Conservation (phyloP, 2,113 vertebrate species). For the Himantopus leucocephalus region DNA sequence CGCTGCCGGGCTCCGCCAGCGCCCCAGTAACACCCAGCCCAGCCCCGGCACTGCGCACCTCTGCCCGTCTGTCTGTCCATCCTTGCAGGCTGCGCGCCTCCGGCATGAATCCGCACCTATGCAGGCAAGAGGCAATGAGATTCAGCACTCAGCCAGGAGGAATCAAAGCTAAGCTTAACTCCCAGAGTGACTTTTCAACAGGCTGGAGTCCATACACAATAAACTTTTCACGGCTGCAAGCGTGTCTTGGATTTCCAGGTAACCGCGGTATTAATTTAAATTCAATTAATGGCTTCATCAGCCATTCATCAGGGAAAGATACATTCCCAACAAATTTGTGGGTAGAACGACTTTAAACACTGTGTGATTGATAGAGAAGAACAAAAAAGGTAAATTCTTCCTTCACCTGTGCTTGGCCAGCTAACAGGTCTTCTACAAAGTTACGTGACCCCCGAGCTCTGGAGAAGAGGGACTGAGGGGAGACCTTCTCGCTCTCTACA, state of each 20-base stretch:
- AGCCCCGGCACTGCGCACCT: background rate
- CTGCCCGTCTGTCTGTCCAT: background rate
- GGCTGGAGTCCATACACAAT: background rate
- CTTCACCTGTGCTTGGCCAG: background rate
- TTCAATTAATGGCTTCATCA: background rate
- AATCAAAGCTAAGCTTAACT: background rate
- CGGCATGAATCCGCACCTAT: rapidly evolving
- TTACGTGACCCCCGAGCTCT: no score
- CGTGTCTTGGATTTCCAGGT: background rate
- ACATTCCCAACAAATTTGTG: background rate
- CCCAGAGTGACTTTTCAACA: background rate
- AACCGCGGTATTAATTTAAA: background rate
- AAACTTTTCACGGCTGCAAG: background rate
- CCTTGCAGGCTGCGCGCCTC: no score
- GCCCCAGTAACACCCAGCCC: no score
- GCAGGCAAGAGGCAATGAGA: background rate
- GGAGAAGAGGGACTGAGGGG: no score
- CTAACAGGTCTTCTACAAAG: background rate
- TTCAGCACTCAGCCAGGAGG: background rate
- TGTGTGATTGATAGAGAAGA: background rate
- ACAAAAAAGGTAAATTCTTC: background rate
- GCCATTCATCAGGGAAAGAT: background rate
- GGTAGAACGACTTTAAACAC: background rate
- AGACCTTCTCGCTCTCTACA: no score
- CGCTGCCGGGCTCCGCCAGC: background rate